phyloP scores from a whole-genome alignment of 2,113 vertebrate species.

The Ageneiosus marmoratus region DNA sequence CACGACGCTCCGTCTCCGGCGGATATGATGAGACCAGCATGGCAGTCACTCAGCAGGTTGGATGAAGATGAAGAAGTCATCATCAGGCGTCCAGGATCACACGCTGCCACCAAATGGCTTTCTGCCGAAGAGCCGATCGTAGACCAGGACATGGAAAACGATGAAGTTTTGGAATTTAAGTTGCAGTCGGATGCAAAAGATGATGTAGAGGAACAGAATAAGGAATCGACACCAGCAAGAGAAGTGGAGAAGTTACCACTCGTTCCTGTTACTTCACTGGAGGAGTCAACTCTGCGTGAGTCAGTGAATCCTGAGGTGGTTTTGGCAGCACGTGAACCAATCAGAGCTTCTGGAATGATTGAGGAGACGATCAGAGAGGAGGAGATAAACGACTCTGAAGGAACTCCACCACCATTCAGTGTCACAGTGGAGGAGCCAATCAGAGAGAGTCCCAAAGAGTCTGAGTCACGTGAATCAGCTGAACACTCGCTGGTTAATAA shows the following conservation, averaged over 20 bases:
- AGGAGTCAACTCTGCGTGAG: conserved; percentile 28
- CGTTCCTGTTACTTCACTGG: background rate
- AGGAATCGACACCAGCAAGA: background rate
- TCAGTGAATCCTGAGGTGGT: background rate
- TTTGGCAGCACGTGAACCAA: conserved; percentile 11
- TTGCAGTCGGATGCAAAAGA: background rate
- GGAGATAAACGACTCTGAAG: background rate
- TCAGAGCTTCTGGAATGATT: background rate
- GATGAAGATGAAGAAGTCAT: conserved; percentile 69
- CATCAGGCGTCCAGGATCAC: conserved; percentile 48
- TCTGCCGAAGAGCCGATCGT: background rate
- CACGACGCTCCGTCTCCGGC: conserved; percentile 77
- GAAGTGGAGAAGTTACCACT: background rate
- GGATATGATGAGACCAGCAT: conserved; percentile 59
- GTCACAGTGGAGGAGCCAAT: background rate
- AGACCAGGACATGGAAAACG: conserved; percentile 17
- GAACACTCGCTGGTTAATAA: background rate
- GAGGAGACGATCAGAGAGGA: background rate
- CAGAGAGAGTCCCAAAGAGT: background rate
- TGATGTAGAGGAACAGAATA: background rate
- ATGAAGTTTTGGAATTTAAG: conserved; percentile 28
- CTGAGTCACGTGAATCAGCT: background rate
- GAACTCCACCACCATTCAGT: background rate
- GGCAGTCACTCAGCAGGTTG: conserved; percentile 14
- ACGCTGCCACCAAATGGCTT: background rate